Conservation (phyloP, 2,888 invertebrate genomes). For the Notodonta dromedarius region DNA sequence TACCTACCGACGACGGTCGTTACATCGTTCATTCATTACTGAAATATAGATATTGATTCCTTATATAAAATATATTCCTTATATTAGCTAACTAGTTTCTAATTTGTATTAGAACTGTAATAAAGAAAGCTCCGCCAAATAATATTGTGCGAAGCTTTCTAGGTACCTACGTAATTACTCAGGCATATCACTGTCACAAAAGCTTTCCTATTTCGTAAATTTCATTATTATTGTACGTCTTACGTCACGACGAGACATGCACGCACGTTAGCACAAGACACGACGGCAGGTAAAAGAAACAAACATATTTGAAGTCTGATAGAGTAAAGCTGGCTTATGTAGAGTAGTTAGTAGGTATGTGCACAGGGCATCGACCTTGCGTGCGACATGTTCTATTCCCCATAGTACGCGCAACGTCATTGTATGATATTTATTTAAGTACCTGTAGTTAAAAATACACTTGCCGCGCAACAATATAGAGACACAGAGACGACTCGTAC, state of each 20-base stretch:
- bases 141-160: no score
- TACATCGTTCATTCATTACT: background rate
- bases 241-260: background rate
- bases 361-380: constrained; percentile 32
- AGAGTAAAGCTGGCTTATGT: background rate
- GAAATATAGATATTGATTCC: background rate
- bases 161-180: background rate
- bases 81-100: no score
- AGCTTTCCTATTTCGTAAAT: background rate
- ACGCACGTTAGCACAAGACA: background rate
- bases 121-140: no score
- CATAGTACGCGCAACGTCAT: constrained; percentile 20
- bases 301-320: background rate
- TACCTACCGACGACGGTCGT: background rate
- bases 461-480: constrained; percentile 11
- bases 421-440: constrained; percentile 27
- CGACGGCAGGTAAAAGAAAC: background rate
- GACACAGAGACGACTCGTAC: constrained; percentile 8
- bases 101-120: no score
- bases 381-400: constrained; percentile 26
- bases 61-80: no score
- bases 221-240: background rate
- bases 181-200: background rate
- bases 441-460: constrained; percentile 31
- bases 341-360: background rate